Evolutionary conservation across 2,888 invertebrate genomes (phyloP).

Genomic region (Cantharis lateralis): DNA sequence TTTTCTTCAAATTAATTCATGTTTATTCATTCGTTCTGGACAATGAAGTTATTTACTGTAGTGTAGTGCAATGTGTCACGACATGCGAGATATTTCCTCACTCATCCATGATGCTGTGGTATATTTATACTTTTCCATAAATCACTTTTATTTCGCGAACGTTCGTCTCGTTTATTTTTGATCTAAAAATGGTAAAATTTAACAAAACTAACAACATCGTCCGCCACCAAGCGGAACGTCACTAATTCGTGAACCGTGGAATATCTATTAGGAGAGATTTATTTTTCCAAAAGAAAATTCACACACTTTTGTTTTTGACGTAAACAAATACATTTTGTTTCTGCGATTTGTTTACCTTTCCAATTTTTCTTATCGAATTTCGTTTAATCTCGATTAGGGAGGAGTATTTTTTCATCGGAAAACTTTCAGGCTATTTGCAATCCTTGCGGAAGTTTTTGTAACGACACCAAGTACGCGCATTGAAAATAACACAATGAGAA

Average conservation of each 20-base stretch:
- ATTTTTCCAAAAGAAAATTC: not conserved
- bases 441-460: slow-evolving; percentile 26
- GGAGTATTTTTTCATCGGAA: not conserved
- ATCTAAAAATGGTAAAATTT: not conserved
- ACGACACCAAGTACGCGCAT: slow-evolving; percentile 34
- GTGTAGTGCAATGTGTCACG: not conserved
- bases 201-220: not conserved
- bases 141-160: slow-evolving; percentile 5
- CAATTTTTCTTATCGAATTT: not conserved
- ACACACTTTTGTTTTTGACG: not conserved
- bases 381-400: not conserved
- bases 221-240: not conserved
- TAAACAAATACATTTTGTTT: not conserved
- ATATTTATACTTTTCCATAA: slow-evolving; percentile 8
- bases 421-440: not conserved
- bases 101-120: not conserved
- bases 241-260: not conserved
- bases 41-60: not conserved
- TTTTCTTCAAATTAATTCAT: not conserved
- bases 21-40: not conserved
- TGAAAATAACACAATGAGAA: slow-evolving; percentile 31
- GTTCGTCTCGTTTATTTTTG: not conserved
- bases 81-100: not conserved
- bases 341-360: not conserved
- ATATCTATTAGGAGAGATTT: not conserved